Evolutionary conservation across 2,113 vertebrate species (phyloP), one percentile per base, ranked within the genome.

Genomic region (Origma solitaria): DNA sequence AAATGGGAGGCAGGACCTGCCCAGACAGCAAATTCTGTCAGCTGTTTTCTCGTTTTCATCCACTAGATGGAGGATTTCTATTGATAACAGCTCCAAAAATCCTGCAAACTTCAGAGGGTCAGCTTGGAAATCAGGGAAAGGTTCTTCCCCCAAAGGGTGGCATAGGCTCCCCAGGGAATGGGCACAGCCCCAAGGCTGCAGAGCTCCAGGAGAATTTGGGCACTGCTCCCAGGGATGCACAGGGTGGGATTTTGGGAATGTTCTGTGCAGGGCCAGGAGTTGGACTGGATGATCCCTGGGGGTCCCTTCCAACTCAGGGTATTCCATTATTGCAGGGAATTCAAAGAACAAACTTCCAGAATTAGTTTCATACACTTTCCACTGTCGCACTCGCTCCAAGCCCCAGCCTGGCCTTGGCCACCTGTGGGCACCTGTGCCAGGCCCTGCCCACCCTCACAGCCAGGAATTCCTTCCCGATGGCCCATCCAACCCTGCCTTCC

Each of bases 21-120:
- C 13, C 70, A 3, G 44, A 3, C 5, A 54, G 69, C 44, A 56
- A 50, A 76, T 2, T 13, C 42, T 14, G 17, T 4, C 23, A 1
- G 40, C 0, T 44, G 82, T 16, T 83, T 31, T 77, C 54, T 16
- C 9, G 19, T 9, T 40, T 76, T 45, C 57, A 45, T 35, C 92
- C 92, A 53, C 82, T 78, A 94, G 81, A 75, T 87, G 84, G 86
- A 82, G 91, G 80, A 61, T 65, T 37, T 78, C 49, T 40, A 71
- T 4, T 6, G 44, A 6, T 28, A 84, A 77, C 27, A 13, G 37
- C 90, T 38, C 38, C 5, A 33, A 61, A 90, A 73, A 56, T 24
- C 25, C 60, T 9, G 11, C 23, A 15, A 44, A 28, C 7, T 71
- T 23, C 7, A 16, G 6, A 53, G 30, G 20, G 1, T 45, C 1